Percentiles rank a stretch among this genome's conserved stretches.
Conservation (phyloP, 2,113 vertebrate species). For the Eudorcas thomsonii region DNA sequence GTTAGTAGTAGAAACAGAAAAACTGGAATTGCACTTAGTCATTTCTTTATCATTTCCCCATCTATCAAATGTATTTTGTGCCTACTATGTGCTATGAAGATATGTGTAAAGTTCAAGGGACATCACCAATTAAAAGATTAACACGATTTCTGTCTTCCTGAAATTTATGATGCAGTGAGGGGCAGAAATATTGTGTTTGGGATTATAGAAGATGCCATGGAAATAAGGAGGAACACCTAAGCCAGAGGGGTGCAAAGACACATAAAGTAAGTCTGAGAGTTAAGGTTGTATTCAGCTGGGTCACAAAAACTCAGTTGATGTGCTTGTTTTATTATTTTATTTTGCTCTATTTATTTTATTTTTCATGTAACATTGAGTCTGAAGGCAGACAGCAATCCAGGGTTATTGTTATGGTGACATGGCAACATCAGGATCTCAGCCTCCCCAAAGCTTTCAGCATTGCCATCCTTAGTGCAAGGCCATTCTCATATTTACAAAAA, state of each 20-base stretch:
- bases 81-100: not conserved
- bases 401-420: not conserved
- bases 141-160: not conserved
- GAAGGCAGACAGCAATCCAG: not conserved
- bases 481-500: not conserved
- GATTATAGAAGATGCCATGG: not conserved
- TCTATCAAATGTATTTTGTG: not conserved
- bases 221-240: not conserved
- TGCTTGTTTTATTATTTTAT: not conserved
- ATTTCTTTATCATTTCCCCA: not conserved
- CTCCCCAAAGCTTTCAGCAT: not conserved
- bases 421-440: not conserved
- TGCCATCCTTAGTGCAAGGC: not conserved
- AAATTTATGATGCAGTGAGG: not conserved
- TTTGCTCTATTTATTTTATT: not conserved
- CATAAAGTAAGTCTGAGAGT: not conserved
- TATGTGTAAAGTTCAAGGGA: not conserved
- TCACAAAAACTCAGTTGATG: not conserved
- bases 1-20: not conserved
- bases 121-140: not conserved
- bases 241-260: not conserved
- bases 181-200: not conserved
- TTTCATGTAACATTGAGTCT: not conserved
- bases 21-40: not conserved
- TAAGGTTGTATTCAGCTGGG: not conserved